Evolutionary conservation across 2,888 invertebrate species (phyloP), one percentile per base, ranked within the genome.

Genomic region (Carpatolechia fugitivella): DNA sequence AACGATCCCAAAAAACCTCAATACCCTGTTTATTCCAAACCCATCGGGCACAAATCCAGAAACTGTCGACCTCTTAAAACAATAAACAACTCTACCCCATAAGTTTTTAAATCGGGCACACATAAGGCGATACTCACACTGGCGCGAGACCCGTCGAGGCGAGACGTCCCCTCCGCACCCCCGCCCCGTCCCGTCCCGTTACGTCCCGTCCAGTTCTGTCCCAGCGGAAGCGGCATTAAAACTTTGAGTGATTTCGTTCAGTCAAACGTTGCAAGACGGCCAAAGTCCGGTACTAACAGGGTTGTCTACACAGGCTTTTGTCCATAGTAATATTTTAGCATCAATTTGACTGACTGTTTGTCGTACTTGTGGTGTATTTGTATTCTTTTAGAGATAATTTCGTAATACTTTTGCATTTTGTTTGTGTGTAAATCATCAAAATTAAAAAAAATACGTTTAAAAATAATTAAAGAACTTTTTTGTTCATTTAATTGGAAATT

Each of bases 171-270:
- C n/a, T n/a, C n/a, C n/a, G n/a, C n/a, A n/a, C n/a, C n/a, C n/a
- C n/a, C n/a, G n/a, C n/a, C n/a, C n/a, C n/a, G n/a, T n/a, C n/a
- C 24, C 24, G 24, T 6, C 24, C 24, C 24, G n/a, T n/a, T n/a
- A n/a, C 10, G 33, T 33, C 56, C 54, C 56, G 55, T 36, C 63
- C 20, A n/a, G 13, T 11, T 5, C 16, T 5, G 66, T 79, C 79
- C 77, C 82, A 74, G 76, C 86, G 88, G 87, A 89, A 85, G 78
- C 82, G 80, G 84, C 84, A 87, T 89, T 88, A 88, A 89, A 89
- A 89, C 82, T 88, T 88, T 87, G 88, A 88, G 87, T 88, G 88
- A 88, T 88, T 88, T 83, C 84, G 85, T 84, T 86, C 88, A 84
- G 86, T 88, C 87, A 85, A 85, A 85, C 84, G 84, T 78, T 76